Evolutionary conservation across 2,888 invertebrate species (phyloP).

Genomic region (Eueremaeus valkanovi): DNA sequence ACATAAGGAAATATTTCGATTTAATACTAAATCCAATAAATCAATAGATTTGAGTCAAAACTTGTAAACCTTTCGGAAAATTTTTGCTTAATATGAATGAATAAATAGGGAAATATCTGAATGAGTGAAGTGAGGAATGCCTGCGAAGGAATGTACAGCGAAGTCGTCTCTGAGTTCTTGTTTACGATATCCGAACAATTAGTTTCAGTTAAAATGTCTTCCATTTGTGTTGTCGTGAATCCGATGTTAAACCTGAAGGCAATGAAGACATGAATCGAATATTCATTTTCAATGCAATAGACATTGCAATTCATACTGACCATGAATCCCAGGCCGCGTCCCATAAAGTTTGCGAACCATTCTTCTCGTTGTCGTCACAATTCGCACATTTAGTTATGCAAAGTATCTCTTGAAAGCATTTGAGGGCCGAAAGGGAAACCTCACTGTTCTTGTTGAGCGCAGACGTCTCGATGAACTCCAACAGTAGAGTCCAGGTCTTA

Average conservation of each 20-base stretch:
- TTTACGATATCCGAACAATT: conserved; percentile 3
- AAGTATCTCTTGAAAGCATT: conserved; percentile 94
- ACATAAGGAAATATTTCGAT: too few relatives aligned
- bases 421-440: conserved; percentile 73
- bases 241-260: conserved; percentile 10
- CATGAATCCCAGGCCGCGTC: conserved; percentile 78
- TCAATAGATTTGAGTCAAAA: too few relatives aligned
- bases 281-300: neutral
- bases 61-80: conserved; percentile 50
- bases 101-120: conserved; percentile 91
- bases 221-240: conserved; percentile 11
- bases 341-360: conserved; percentile 58
- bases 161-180: conserved; percentile 50
- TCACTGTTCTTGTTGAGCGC: conserved; percentile 90
- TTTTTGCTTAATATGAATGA: conserved; percentile 77
- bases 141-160: conserved; percentile 79
- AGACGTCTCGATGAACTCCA: conserved; percentile 90
- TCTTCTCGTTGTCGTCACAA: neutral
- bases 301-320: conserved; percentile 54
- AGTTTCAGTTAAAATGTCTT: neutral
- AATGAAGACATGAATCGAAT: neutral
- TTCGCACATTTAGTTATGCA: conserved; percentile 44
- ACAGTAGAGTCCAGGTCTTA: conserved; percentile 83
- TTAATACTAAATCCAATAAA: too few relatives aligned
- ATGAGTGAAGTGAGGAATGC: conserved; percentile 89